These are phyloP conservation scores for Capra hircus DNA, from an alignment of 2,113 vertebrate species.

Conservation along the genomic window DNA sequence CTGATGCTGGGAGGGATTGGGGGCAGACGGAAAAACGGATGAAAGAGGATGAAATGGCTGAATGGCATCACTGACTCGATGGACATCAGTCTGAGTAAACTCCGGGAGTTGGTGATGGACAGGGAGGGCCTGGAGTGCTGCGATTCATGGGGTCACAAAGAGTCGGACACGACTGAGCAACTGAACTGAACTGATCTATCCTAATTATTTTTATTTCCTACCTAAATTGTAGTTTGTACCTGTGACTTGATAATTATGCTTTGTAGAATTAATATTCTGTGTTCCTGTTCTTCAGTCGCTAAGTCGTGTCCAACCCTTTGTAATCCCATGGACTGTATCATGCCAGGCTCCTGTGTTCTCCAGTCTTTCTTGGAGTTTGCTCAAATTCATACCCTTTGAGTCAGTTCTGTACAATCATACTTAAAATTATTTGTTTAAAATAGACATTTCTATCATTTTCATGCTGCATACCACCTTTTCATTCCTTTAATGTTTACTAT, in stretches of 20 bases:
- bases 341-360: not conserved
- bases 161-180: no score
- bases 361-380: not conserved
- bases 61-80: no score
- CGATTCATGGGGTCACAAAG: no score
- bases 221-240: not conserved
- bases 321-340: not conserved
- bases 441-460: not conserved
- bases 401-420: not conserved
- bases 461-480: not conserved
- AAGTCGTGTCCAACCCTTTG: not conserved
- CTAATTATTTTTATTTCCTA: not conserved
- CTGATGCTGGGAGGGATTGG: no score
- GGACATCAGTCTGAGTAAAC: no score
- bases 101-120: no score
- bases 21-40: rapidly evolving
- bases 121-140: no score
- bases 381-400: not conserved
- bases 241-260: not conserved
- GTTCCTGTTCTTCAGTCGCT: not conserved
- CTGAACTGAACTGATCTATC: not conserved
- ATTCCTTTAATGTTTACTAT: not conserved
- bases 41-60: no score
- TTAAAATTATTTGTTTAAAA: not conserved
- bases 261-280: not conserved